Base-by-base conservation (phyloP, 2,113 vertebrate species). In the Atrichornis clamosus region DNA sequence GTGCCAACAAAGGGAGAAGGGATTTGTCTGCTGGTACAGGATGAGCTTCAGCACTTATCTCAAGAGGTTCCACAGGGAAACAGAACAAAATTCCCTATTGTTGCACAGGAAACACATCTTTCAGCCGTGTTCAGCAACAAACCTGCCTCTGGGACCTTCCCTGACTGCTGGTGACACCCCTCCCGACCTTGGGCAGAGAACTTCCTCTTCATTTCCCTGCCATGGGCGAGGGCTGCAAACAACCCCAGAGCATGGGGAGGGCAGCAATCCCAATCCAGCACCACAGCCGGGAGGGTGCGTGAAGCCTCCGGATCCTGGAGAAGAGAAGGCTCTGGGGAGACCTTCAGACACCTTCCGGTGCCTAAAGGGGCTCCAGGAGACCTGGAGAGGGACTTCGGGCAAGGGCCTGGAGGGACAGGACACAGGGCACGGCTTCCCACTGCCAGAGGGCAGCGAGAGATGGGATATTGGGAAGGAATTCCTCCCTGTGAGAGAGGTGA, bases 261-360 rank as follows among this genome's bases (percentile, higher is more conserved):
- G n/a, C 80, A 59, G 47, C 0, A 0, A 28, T 12, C 39, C 70
- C 67, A 62, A 37, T 2, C 30, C 75, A 41, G 46, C 8, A 2
- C 12, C 39, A 7, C 3, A 6, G 22, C 32, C 3, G 0, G 26
- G 56, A 59, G 10, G 3, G 24, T 1, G 11, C 0, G 0, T 6
- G 39, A 42, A 84, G 12, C 9, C 10, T 78, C 26, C 2, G 0
- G 9, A 13, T 6, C 58, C 79, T 52, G 44, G 37, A 50, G 22
- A 50, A 76, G n/a, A 15, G 17, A 55, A 64, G 9, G 49, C 3
- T 41, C 9, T 35, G 21, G 32, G 24, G 27, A 88, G 37, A 50
- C 14, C 30, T 39, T 42, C 19, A 26, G 59, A 35, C 52, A 35
- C 15, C 22, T 32, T 11, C 2, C 58, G 73, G 50, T 0, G 32